Base-by-base conservation (phyloP, 2,797 vertebrate species). In the Poeciliopsis turneri region DNA sequence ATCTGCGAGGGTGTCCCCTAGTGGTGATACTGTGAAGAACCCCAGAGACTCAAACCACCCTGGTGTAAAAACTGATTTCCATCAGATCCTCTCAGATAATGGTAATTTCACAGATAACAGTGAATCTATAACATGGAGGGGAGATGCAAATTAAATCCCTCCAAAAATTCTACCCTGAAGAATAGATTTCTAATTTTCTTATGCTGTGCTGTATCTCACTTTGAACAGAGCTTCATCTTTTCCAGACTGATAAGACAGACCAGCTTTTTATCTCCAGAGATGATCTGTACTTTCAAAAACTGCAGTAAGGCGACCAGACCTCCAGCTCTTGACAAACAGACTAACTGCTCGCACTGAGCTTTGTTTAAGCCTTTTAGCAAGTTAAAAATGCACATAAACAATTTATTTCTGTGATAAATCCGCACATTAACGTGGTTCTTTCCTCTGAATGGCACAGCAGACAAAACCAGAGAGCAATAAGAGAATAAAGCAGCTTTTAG, bases 121-220 rank as follows among this genome's bases (percentile, higher is more conserved):
- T 83, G 83, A 91, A 92, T 94, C 86, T 87, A 88, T 91, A 92
- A 92, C 88, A 83, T 92, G 79, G 83, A 91, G 78, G 25, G 87
- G 87, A 93, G 92, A 94, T 95, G 94, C 93, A 92, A 94, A 95
- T 95, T 91, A 93, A 93, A 92, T 85, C 88, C 90, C 88, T 82
- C 81, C 77, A 59, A 77, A 90, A 87, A 93, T 90, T 93, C 86
- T 90, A 88, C 90, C 94, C 93, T 72, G 88, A 91, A 93, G 94
- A 94, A 93, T 79, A 92, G 93, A 94, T 88, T 92, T 90, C 90
- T 93, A 90, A 93, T 93, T 93, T 92, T 89, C 87, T 84, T 90
- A 82, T 71, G 87, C 79, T 78, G 84, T 84, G 89, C 83, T 89
- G 81, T 91, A 92, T 92, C 92, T 90, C 88, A 71, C 85, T 90